Base-by-base conservation (phyloP, 1,140 invertebrate species). In the Trypoxylus dichotomus region DNA sequence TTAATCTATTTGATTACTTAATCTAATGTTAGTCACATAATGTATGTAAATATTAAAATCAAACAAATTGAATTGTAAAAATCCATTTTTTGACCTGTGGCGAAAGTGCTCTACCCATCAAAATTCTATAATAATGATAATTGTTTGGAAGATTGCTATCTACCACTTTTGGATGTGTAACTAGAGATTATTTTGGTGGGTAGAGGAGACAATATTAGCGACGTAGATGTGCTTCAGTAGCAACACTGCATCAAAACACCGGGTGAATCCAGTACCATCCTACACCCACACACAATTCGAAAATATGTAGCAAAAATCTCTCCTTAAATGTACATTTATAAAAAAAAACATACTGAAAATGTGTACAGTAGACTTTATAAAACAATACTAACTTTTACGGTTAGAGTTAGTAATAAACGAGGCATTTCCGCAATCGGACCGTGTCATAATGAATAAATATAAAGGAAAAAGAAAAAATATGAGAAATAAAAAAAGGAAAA, bases 161-260 rank as follows among this genome's bases (percentile, higher is more conserved):
- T n/a, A 75, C 72, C 60, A 24, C 47, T 79, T n/a, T n/a, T 25
- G 24, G 58, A 42, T 21, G 47, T 43, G 54, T 80, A 82, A 73
- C 77, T 78, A 80, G 47, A 79, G 37, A 47, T 79, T 76, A 77
- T 58, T 79, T 79, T 77, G 74, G 24, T 79, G 79, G 78, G 79
- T 79, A 74, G 41, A 74, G 19, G 8, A 43, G 5, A 74, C 72
- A 74, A 24, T 74, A 83, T 81, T 84, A 84, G 83, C 82, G 83
- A 84, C 82, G 83, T 81, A 84, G 81, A 84, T 80, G 84, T 84
- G 83, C 83, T 84, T 80, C 80, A 84, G 83, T 82, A 80, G 82
- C 84, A 83, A 85, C 83, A 81, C 82, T 84, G 84, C 84, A 85
- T 83, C 84, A 85, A 85, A 84, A 80, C 83, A 84, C 81, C 79